Percentiles rank a stretch among this genome's conserved stretches.
Evolutionary conservation across 2,113 vertebrate genomes (phyloP).

Genomic region (Ifrita kowaldi): DNA sequence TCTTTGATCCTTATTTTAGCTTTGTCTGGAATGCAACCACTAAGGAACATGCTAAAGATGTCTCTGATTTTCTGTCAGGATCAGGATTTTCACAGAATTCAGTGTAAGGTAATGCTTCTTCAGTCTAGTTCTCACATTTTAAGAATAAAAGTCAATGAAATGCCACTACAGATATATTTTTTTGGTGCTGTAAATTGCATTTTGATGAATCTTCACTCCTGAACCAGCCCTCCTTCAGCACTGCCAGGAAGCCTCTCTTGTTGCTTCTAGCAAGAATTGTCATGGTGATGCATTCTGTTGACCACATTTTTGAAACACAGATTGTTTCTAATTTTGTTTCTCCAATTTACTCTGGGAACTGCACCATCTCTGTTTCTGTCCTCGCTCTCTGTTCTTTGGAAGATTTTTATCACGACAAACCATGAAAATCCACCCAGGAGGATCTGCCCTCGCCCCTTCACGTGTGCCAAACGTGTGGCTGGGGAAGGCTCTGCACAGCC

Average conservation of each 20-base stretch:
- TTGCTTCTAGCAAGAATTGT: constrained; percentile 61
- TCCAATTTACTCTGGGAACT: not conserved
- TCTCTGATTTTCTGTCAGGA: not conserved
- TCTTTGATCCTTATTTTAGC: constrained; percentile 31
- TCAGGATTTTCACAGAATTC: not conserved
- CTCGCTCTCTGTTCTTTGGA: not conserved
- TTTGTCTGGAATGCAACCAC: not conserved
- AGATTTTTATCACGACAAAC: not conserved
- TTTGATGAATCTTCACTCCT: not conserved
- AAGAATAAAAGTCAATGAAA: constrained; percentile 45
- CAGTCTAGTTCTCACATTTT: constrained; percentile 8
- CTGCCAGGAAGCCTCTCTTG: constrained; percentile 23
- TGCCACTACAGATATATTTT: not conserved
- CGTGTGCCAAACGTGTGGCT: not conserved
- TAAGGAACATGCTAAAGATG: not conserved
- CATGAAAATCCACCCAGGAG: fast-evolving
- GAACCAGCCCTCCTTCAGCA: not conserved
- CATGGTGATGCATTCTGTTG: constrained; percentile 55
- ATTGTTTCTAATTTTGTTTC: constrained; percentile 47
- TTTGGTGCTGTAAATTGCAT: not conserved
- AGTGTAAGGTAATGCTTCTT: not conserved
- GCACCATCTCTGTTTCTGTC: not conserved
- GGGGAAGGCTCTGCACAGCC: not conserved
- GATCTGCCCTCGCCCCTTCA: not conserved
- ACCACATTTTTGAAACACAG: constrained; percentile 44